phyloP scores from a whole-genome alignment of 1,140 invertebrate genomes.

The Drosophila asahinai region DNA sequence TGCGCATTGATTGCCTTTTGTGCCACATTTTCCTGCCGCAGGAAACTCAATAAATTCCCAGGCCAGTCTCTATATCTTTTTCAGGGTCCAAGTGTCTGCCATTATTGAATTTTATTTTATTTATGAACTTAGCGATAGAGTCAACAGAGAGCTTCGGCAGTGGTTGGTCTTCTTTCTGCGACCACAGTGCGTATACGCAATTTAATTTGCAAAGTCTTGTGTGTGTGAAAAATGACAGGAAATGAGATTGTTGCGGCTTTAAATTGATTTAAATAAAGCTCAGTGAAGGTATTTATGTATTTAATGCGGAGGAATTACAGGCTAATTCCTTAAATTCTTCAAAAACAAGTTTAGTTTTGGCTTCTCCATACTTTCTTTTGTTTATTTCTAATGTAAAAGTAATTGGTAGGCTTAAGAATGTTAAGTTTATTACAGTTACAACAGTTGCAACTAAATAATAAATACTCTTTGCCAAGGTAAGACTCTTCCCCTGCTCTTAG shows the following conservation, averaged over 20 bases:
- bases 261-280: conserved; percentile 53
- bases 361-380: not conserved
- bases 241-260: conserved; percentile 74
- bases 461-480: not conserved
- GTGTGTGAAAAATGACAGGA: conserved; percentile 55
- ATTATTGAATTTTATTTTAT: conserved; percentile 78
- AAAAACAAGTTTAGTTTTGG: not conserved
- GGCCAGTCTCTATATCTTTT: conserved; percentile 43
- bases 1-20: not conserved
- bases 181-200: conserved; percentile 75
- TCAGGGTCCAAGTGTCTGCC: conserved; percentile 27
- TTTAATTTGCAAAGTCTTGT: conserved; percentile 63
- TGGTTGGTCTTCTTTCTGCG: conserved; percentile 31
- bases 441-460: not conserved
- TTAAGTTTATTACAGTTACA: not conserved
- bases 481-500: too few species aligned
- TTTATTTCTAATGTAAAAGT: not conserved
- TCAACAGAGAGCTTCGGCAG: conserved; percentile 33
- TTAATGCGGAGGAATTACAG: not conserved
- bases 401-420: not conserved
- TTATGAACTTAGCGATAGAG: conserved; percentile 79
- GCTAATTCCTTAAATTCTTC: not conserved
- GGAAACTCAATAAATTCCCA: conserved; percentile 66
- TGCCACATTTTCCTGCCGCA: conserved; percentile 3
- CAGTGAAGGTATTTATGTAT: not conserved